Percentiles rank a stretch among this genome's conserved stretches.
Conservation (phyloP, 2,888 invertebrate species). For the Aspidiotus rigidus region DNA sequence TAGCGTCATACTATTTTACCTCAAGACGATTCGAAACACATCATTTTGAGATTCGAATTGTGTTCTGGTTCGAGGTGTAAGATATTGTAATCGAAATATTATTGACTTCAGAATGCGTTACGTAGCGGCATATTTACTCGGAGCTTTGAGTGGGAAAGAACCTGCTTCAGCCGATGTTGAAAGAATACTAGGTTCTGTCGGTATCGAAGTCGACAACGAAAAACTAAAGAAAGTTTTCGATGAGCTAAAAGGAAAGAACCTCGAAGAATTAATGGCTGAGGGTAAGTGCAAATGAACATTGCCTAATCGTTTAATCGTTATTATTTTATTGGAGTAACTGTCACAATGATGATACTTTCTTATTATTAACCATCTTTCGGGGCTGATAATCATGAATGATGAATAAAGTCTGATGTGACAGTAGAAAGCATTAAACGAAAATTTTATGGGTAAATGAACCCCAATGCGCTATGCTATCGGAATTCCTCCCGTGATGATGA, state of each 20-base stretch:
- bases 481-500: background rate
- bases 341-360: slow-evolving; percentile 12
- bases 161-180: slow-evolving; percentile 78
- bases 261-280: slow-evolving; percentile 79
- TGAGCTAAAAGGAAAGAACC: slow-evolving; percentile 80
- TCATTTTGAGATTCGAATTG: too few relatives aligned
- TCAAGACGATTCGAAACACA: too few relatives aligned
- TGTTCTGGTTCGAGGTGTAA: too few relatives aligned
- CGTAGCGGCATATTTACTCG: slow-evolving; percentile 97
- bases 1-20: too few relatives aligned
- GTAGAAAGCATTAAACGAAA: background rate
- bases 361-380: slow-evolving; percentile 55
- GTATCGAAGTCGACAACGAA: slow-evolving; percentile 83
- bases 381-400: slow-evolving; percentile 45
- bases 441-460: background rate
- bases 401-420: slow-evolving; percentile 36
- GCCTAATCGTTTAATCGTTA: too few relatives aligned
- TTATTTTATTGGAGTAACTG: background rate
- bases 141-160: slow-evolving; percentile 83
- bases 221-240: slow-evolving; percentile 75
- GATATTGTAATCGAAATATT: background rate
- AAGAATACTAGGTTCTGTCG: slow-evolving; percentile 92
- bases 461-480: background rate
- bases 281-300: slow-evolving; percentile 47
- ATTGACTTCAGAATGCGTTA: slow-evolving; percentile 79